Evolutionary conservation across 64 coral and sea anemone species (phyloP), one percentile per base, ranked within the genome.

Genomic region (Pachyseris speciosa): DNA sequence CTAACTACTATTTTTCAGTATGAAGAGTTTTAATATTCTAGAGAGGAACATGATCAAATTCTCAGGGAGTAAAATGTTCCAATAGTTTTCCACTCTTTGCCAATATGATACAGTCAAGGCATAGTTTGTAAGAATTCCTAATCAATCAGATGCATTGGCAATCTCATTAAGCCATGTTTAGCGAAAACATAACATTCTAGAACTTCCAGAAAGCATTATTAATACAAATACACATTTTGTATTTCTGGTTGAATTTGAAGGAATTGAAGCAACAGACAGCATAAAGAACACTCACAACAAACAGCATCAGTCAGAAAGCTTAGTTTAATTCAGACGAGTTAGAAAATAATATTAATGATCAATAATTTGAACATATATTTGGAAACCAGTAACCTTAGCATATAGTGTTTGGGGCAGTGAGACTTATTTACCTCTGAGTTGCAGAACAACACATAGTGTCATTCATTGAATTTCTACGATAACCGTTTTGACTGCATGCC

Each of bases 261-360:
- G 44, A 47, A 47, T 47, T 13, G 7, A 13, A 9, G 44, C 44
- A 57, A 57, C 52, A 4, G 4, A 64, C 24, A 64, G 25, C 6
- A 4, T 22, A 22, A 20, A 39, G 19, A 61, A 61, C 7, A 16
- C 51, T 61, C 15, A 39, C 32, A n/a, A n/a, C n/a, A 59, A 59
- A 36, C 7, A 38, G 40, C 10, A 55, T 61, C 51, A 81, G 32
- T 63, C 52, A 61, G 13, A 38, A 51, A 81, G 52, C 10, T 81
- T 81, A 53, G 16, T 81, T 81, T 81, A 61, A 61, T 81, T 38
- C n/a, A 41, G 20, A 40, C 4, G 29, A 40, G 77, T 61, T 39
- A 61, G 77, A 63, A 81, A 81, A 81, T 44, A 74, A n/a, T 61
- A 72, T 36, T 37, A 76, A 59, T 63, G 53, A 27, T 61, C 31